Evolutionary conservation across 2,888 invertebrate genomes (phyloP).

Genomic region (Eugnorisma glareosa): DNA sequence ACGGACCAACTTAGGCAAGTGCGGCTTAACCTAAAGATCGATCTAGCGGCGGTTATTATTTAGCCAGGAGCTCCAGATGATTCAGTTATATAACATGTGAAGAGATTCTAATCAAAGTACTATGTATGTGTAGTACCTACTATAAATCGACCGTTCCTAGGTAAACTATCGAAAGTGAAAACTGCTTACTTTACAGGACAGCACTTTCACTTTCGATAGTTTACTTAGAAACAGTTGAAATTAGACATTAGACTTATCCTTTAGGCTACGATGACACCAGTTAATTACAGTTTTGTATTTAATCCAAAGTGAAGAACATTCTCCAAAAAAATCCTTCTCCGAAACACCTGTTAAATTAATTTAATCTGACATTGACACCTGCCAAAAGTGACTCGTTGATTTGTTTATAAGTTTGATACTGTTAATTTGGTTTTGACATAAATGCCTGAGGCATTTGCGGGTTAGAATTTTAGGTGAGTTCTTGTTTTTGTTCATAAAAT

Average conservation of each 20-base stretch:
- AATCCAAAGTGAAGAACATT: not conserved
- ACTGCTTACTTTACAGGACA: too few relatives aligned
- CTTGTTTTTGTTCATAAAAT: slow-evolving; percentile 8
- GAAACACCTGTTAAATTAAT: slow-evolving; percentile 7
- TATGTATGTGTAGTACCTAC: too few relatives aligned
- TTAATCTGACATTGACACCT: slow-evolving; percentile 39
- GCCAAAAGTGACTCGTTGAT: slow-evolving; percentile 22
- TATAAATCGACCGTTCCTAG: too few relatives aligned
- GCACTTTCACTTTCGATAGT: too few relatives aligned
- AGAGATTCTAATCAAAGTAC: too few relatives aligned
- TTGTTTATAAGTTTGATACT: slow-evolving; percentile 25
- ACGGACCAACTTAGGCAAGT: too few relatives aligned
- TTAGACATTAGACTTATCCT: too few relatives aligned
- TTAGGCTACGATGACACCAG: not conserved
- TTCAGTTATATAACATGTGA: not conserved
- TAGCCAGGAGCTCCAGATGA: too few relatives aligned
- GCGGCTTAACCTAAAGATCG: too few relatives aligned
- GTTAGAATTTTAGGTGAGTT: slow-evolving; percentile 14
- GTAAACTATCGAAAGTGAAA: too few relatives aligned
- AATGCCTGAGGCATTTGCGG: slow-evolving; percentile 12
- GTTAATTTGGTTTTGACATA: slow-evolving; percentile 30
- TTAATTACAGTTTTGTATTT: not conserved
- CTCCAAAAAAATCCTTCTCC: not conserved
- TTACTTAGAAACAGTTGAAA: too few relatives aligned
- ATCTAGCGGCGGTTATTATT: too few relatives aligned